phyloP scores from a whole-genome alignment of 1,140 invertebrate genomes.

The Drosophila paulistorum region DNA sequence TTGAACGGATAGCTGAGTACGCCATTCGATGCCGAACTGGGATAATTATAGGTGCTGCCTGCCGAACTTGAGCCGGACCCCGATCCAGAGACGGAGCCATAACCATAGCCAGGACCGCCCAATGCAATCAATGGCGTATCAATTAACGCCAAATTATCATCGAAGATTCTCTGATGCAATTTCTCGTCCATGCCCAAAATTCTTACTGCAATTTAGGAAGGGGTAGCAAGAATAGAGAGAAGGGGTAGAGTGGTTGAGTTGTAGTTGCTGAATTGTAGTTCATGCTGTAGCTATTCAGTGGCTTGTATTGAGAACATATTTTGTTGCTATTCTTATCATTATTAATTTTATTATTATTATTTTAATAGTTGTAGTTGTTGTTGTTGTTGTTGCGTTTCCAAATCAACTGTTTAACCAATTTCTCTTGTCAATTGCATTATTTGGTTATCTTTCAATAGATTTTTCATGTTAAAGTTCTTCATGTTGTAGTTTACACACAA shows the following conservation, averaged over 20 bases:
- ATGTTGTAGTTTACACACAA: constrained; percentile 3
- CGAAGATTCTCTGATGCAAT: constrained; percentile 82
- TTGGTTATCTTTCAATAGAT: constrained; percentile 46
- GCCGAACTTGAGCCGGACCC: constrained; percentile 41
- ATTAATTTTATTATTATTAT: constrained; percentile 3
- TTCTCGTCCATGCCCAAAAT: constrained; percentile 83
- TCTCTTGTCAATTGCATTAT: constrained; percentile 41
- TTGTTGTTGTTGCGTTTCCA: constrained; percentile 41
- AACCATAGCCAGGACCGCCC: constrained; percentile 38
- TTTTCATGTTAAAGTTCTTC: constrained; percentile 32
- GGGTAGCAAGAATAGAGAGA: constrained; percentile 66
- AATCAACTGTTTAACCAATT: constrained; percentile 47
- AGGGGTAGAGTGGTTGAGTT: constrained; percentile 65
- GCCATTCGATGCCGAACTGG: constrained; percentile 69
- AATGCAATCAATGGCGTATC: constrained; percentile 81
- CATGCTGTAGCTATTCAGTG: constrained; percentile 17
- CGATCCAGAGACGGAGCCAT: constrained; percentile 22
- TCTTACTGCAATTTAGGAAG: constrained; percentile 81
- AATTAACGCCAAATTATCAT: constrained; percentile 82
- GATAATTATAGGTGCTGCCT: constrained; percentile 74
- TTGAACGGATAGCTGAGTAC: constrained; percentile 82
- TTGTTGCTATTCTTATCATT: constrained; percentile 5
- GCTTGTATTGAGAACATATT: constrained; percentile 7
- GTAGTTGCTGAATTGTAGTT: constrained; percentile 18
- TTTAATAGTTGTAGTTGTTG: constrained; percentile 27